These are phyloP conservation scores for Anarrhichthys ocellatus DNA, from an alignment of 2,113 vertebrate species.

Conservation along the genomic window DNA sequence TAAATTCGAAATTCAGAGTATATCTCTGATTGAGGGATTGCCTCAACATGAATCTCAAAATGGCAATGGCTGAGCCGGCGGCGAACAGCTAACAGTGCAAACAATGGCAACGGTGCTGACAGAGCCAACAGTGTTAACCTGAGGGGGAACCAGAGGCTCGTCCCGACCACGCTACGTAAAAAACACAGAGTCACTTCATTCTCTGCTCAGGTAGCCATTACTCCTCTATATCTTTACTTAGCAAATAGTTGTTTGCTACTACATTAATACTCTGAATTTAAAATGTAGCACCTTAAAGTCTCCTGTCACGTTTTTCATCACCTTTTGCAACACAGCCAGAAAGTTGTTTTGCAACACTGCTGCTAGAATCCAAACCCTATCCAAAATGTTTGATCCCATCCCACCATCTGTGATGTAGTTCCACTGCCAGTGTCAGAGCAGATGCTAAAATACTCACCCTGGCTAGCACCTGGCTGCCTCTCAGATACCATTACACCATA, in stretches of 20 bases:
- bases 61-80: not conserved
- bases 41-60: not conserved
- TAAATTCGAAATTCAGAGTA: not conserved
- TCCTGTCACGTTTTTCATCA: too few species aligned
- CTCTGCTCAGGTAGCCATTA: too few species aligned
- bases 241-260: too few species aligned
- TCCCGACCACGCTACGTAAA: too few species aligned
- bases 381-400: not conserved
- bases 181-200: too few species aligned
- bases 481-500: not conserved
- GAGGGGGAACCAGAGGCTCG: not conserved
- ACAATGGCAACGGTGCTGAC: not conserved
- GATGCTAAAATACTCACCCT: not conserved
- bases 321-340: too few species aligned
- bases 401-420: not conserved
- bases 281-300: too few species aligned
- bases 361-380: not conserved
- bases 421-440: not conserved
- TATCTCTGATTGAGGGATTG: not conserved
- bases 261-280: too few species aligned
- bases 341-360: not conserved
- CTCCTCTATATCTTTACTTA: too few species aligned
- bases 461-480: not conserved
- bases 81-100: not conserved
- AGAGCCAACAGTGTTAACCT: not conserved